Evolutionary conservation across 1,140 invertebrate species (phyloP), one percentile per base, ranked within the genome.

Genomic region (Bombus picipes): DNA sequence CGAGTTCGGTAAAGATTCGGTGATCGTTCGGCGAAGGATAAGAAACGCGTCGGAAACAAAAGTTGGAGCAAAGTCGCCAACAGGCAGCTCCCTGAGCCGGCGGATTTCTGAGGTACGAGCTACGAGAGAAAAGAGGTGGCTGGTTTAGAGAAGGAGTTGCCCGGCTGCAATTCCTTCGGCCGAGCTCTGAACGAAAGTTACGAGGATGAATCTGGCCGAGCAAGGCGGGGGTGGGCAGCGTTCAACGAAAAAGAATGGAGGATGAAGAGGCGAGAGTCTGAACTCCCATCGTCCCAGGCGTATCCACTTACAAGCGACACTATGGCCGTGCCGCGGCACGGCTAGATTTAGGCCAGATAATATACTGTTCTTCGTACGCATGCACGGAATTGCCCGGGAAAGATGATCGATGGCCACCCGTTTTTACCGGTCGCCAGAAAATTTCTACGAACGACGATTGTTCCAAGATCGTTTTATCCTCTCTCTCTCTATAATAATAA

Each of bases 261-360:
- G 85, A 87, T 76, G 88, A 87, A 84, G 86, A 88, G 53, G 43
- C 81, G 71, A 79, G 73, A 76, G 79, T 77, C 86, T 77, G 83
- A 83, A 83, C 80, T 93, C 89, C 87, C 87, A 92, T 92, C 89
- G 81, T 94, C 93, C 91, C 93, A 94, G 93, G 93, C 92, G 90
- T 93, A 94, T 94, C 93, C 91, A 90, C 87, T 94, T 94, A 94
- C 93, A 92, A 76, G 89, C 85, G 90, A 92, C 90, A 90, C 88
- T 89, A 92, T 92, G 90, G 88, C 86, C 65, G 89, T 85, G 25
- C 75, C 65, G 47, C 59, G 59, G 28, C 28, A 6, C 76, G 79
- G 89, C 81, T 90, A 92, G 88, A 92, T 92, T 92, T 91, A 83
- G 75, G 68, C 78, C 66, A 88, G 88, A 90, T 90, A 83, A 66